A percentile compares a stretch with the other conserved stretches of the same genome.
Conservation (phyloP, 2,113 vertebrate genomes). For the Eptesicus fuscus region DNA sequence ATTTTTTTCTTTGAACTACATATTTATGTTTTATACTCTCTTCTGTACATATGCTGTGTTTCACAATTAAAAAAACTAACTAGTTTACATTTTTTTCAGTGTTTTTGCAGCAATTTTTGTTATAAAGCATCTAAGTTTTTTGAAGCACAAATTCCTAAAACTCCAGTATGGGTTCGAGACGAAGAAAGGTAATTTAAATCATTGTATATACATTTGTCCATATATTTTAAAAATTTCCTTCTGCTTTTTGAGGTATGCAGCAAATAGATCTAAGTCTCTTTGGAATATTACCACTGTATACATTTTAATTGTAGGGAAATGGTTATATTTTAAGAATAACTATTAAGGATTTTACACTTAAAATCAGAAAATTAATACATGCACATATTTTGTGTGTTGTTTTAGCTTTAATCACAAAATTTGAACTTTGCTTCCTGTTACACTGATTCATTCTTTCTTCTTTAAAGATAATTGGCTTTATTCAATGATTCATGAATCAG, state of each 20-base stretch:
- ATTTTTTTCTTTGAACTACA: background rate
- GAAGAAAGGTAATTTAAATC: slow-evolving; percentile 87
- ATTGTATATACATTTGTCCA: background rate
- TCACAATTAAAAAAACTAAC: background rate
- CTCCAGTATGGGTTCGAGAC: slow-evolving; percentile 92
- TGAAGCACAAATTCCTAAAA: slow-evolving; percentile 91
- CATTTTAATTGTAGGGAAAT: background rate
- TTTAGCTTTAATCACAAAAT: slow-evolving; percentile 34
- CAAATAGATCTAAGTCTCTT: background rate
- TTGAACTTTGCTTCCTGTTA: background rate
- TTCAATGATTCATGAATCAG: background rate
- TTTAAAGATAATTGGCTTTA: background rate
- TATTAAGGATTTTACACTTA: slow-evolving; percentile 27
- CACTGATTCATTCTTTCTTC: background rate
- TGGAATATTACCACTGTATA: background rate
- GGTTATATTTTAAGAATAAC: slow-evolving; percentile 24
- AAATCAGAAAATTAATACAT: slow-evolving; percentile 26
- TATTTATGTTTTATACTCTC: slow-evolving; percentile 27
- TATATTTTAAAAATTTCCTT: background rate
- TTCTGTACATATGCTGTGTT: background rate
- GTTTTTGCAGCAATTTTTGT: slow-evolving; percentile 97
- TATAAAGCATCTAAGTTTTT: slow-evolving; percentile 95
- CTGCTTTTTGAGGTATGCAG: background rate
- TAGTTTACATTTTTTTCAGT: slow-evolving; percentile 77
- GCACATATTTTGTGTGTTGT: slow-evolving; percentile 9